A percentile compares a stretch with the other conserved stretches of the same genome.
These are phyloP conservation scores for Fregata magnificens DNA, from an alignment of 2,113 vertebrate species.

Conservation along the genomic window DNA sequence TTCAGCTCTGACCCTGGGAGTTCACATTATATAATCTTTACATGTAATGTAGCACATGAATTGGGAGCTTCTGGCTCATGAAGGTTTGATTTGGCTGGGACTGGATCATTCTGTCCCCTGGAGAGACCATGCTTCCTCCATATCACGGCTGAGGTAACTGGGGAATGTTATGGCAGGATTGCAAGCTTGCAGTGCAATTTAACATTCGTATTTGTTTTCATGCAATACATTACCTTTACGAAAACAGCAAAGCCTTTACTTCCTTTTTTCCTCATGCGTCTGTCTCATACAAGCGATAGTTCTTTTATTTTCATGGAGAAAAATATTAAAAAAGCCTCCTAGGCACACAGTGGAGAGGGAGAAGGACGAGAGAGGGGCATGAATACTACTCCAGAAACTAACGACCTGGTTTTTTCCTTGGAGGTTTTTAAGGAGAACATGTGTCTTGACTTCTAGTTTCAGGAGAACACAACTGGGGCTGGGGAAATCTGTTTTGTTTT, in stretches of 20 bases:
- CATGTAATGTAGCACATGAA: not conserved
- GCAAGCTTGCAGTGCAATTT: not conserved
- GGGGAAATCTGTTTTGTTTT: not conserved
- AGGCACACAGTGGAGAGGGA: not conserved
- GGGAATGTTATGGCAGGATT: not conserved
- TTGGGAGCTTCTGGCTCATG: not conserved
- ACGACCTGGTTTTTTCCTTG: accelerated
- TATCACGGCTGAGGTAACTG: not conserved
- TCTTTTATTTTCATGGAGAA: not conserved
- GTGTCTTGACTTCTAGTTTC: not conserved
- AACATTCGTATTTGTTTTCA: not conserved
- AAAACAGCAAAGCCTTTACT: not conserved
- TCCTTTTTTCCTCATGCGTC: not conserved
- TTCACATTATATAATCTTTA: not conserved
- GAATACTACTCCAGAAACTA: not conserved
- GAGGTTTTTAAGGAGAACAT: not conserved
- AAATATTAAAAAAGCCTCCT: not conserved
- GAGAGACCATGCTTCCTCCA: not conserved
- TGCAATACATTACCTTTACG: not conserved
- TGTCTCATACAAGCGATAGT: not conserved
- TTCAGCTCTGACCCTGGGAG: not conserved
- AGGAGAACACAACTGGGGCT: not conserved
- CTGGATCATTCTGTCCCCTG: not conserved
- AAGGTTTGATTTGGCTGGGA: not conserved
- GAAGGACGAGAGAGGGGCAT: not conserved